Base-by-base conservation (phyloP, 1,140 invertebrate species). In the Glossosoma conforme region DNA sequence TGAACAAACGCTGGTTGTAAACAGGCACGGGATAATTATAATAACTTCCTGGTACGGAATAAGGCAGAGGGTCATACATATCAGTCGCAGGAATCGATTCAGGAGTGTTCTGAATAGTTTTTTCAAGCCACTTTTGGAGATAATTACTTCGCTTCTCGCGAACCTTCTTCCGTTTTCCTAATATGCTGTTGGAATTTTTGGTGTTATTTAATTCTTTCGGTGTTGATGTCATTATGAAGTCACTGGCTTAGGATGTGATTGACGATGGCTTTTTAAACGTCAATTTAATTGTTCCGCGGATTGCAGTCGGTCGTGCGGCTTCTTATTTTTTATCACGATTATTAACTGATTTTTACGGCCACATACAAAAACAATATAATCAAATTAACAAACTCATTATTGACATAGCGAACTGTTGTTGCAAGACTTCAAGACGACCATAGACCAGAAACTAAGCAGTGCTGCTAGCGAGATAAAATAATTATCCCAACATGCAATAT, bases 161-260 rank as follows among this genome's bases (percentile, higher is more conserved):
- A 22, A 56, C 48, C 32, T 56, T 56, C 35, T 56, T 56, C 6
- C 54, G 54, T 44, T 56, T 56, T 19, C 54, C 54, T 15, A 56
- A 37, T 14, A 44, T 40, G 18, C 30, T 50, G 14, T 19, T 24
- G 24, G 38, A 38, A 24, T 13, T 19, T 13, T 52, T 42, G 38
- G 44, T 52, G 14, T 35, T 18, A 24, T 52, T 45, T 25, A 38
- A 13, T 22, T 52, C 42, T 14, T 25, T 40, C 18, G 41, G 21
- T 33, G 32, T 33, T 33, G 32, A 33, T 33, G 32, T 33, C 32
- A 33, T 33, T 33, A 33, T 33, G 32, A 11, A n/a, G 11, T 11
- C n/a, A 13, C 5, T 19, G n/a, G 17, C 17, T 38, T 9, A 36
- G 5, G 9, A 36, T 6, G 6, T 19, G 15, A 15, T 15, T 38